These are phyloP conservation scores for Fratercula arctica DNA, from an alignment of 2,797 vertebrate genomes.

Conservation along the genomic window DNA sequence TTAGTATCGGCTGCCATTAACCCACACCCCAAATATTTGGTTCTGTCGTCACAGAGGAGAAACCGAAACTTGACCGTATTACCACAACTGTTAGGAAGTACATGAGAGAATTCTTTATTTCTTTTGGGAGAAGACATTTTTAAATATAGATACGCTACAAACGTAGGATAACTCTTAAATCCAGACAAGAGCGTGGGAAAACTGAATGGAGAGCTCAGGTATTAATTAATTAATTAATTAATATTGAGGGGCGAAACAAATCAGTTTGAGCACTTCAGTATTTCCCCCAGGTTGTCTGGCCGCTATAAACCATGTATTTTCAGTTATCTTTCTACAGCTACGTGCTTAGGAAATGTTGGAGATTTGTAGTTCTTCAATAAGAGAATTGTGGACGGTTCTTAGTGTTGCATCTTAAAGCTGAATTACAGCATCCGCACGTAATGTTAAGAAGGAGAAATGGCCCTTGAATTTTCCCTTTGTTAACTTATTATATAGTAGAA, in stretches of 20 bases:
- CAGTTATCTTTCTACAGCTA: too few relatives aligned
- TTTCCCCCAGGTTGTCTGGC: neutral
- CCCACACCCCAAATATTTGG: neutral
- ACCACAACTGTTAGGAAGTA: neutral
- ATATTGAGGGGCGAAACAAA: neutral
- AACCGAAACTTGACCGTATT: neutral
- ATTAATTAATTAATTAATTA: too few relatives aligned
- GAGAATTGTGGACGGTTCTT: neutral
- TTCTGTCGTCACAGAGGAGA: neutral
- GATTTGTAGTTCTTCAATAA: fast-evolving
- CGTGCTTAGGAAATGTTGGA: neutral
- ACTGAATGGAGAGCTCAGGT: neutral
- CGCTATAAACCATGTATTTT: neutral
- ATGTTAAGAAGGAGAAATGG: neutral
- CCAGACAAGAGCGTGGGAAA: neutral
- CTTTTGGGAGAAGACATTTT: too few relatives aligned
- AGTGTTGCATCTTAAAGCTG: neutral
- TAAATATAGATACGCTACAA: neutral
- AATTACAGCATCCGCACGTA: fast-evolving
- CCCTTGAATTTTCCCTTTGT: fast-evolving
- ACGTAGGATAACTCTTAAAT: neutral
- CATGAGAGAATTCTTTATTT: neutral
- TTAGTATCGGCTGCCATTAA: neutral
- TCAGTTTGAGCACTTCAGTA: fast-evolving
- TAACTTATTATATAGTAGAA: fast-evolving